A percentile compares a stretch with the other conserved stretches of the same genome.
phyloP scores from a whole-genome alignment of 2,113 vertebrate genomes.

The Tragelaphus imberbis region DNA sequence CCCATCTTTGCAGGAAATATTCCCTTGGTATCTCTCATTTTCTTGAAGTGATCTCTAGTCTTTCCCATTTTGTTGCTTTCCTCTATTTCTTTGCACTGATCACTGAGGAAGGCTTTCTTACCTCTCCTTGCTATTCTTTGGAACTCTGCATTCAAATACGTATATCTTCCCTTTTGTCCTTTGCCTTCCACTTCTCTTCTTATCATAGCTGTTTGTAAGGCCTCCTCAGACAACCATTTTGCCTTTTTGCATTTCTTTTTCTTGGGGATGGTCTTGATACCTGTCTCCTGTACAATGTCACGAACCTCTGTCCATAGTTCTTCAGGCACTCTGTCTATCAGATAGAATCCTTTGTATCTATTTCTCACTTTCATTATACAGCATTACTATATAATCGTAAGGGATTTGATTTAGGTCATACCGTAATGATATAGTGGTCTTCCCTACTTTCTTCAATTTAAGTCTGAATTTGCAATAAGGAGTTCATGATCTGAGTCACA shows the following conservation, averaged over 20 bases:
- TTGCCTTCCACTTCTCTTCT: not conserved
- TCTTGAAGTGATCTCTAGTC: not conserved
- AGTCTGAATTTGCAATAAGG: not conserved
- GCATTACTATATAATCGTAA: fast-evolving
- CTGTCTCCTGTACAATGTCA: not conserved
- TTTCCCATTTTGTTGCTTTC: not conserved
- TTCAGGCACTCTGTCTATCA: not conserved
- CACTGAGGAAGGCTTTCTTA: not conserved
- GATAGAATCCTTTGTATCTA: not conserved
- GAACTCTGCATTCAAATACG: not conserved
- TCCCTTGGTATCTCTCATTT: not conserved
- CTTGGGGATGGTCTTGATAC: not conserved
- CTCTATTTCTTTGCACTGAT: not conserved
- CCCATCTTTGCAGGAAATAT: not conserved
- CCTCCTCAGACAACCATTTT: not conserved
- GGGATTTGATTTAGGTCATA: not conserved
- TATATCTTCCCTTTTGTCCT: not conserved
- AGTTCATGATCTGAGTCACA: not conserved
- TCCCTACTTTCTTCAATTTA: not conserved
- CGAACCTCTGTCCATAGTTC: not conserved
- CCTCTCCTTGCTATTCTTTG: not conserved
- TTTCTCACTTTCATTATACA: not conserved
- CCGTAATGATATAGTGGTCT: not conserved
- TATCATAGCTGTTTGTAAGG: not conserved
- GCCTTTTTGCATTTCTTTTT: not conserved